Evolutionary conservation across 2,888 invertebrate species (phyloP).

Genomic region (Gymnoscelis rufifasciata): DNA sequence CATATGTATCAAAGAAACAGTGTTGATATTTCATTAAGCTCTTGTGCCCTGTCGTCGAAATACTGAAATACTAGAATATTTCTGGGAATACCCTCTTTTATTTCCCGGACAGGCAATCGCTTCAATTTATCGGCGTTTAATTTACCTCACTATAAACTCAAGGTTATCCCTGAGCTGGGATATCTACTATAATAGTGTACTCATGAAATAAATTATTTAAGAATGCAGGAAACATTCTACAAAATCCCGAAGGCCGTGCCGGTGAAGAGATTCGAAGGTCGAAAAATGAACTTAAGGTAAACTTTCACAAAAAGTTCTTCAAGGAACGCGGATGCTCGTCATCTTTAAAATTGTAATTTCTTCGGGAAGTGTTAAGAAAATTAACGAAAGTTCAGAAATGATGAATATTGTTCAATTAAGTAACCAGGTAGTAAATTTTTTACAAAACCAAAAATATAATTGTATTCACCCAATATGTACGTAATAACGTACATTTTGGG

Average conservation of each 20-base stretch:
- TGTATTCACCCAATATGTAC: too few species aligned
- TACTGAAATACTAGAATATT: too few species aligned
- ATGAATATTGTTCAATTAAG: constrained; percentile 1
- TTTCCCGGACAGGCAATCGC: too few species aligned
- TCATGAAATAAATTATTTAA: constrained; percentile 10
- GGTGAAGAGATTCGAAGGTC: constrained; percentile 18
- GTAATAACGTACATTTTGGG: too few species aligned
- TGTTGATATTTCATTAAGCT: too few species aligned
- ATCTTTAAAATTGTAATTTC: constrained; percentile 21
- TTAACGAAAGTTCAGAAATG: constrained; percentile 4
- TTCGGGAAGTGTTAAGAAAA: constrained; percentile 16
- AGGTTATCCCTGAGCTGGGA: too few species aligned
- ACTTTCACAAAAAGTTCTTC: constrained; percentile 23
- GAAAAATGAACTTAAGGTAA: constrained; percentile 18
- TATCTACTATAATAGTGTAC: too few species aligned
- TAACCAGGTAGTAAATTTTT: constrained; percentile 15
- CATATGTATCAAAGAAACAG: background rate
- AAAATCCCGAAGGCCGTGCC: constrained; percentile 12
- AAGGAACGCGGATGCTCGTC: constrained; percentile 26
- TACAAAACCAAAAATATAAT: too few species aligned
- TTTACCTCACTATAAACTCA: too few species aligned
- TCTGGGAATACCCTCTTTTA: too few species aligned
- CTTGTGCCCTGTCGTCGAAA: too few species aligned
- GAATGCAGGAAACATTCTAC: constrained; percentile 22
- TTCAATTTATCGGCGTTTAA: too few species aligned